Evolutionary conservation across 1,140 invertebrate species (phyloP), one percentile per base, ranked within the genome.

Genomic region (Spodoptera frugiperda): DNA sequence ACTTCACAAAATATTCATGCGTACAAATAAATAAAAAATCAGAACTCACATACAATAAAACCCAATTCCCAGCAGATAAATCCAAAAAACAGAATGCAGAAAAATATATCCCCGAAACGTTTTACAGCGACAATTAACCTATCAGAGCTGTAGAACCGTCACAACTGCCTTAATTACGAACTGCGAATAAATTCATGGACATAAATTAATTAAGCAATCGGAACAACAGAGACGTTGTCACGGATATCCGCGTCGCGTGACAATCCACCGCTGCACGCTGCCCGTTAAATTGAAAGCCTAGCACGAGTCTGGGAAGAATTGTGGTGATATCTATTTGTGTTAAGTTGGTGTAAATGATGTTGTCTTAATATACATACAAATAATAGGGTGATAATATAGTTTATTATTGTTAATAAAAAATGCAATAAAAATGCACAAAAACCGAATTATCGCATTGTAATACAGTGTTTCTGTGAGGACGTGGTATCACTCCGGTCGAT

Each of bases 171-270:
- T 67, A 67, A 67, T 67, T 67, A 67, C 63, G 14, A 51, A 68
- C 55, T 59, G 30, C 17, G 55, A 73, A 61, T 59, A 61, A 73
- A 73, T 73, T 72, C 53, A 39, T 57, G 70, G 54, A 21, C 33
- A 46, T 73, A 76, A 78, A 74, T 77, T 78, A 78, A 81, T 81
- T 81, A 81, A 76, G 53, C 74, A 77, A 78, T 81, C 74, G 55
- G 73, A 76, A 78, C 76, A 78, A 78, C 59, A 77, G 67, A 82
- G 80, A 75, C 54, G 67, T 48, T 33, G 73, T 75, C 49, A 46
- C 78, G 81, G 78, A 77, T 54, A 72, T 80, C 81, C 81, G 77
- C 55, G 73, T 82, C 70, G 78, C 78, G 76, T 79, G 81, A 76
- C 73, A 67, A 44, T 65, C 15, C 10, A 46, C 39, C 44, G 48